Conservation (phyloP, 53 echinoderm and acorn worm species). For the Echinometra lucunter region DNA sequence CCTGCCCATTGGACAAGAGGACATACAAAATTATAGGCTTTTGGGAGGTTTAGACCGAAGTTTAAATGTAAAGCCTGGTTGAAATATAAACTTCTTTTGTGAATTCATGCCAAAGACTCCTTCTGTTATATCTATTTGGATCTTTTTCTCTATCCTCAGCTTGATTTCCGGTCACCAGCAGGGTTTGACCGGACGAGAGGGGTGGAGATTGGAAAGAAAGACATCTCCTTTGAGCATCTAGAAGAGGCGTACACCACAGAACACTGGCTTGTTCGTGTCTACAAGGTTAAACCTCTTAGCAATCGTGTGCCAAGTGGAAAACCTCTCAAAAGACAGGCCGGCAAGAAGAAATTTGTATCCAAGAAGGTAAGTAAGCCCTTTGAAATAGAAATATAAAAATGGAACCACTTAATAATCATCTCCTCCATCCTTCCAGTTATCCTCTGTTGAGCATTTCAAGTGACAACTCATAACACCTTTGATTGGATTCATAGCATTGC, state of each 20-base stretch:
- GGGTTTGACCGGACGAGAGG: slow-evolving; percentile 96
- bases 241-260: slow-evolving; percentile 97
- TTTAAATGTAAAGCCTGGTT: no score
- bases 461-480: no score
- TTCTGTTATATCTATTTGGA: neutral
- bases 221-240: slow-evolving; percentile 89
- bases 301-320: slow-evolving; percentile 73
- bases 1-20: no score
- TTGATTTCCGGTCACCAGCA: slow-evolving; percentile 93
- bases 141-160: slow-evolving; percentile 62
- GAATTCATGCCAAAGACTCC: no score
- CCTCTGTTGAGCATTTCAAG: no score
- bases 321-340: slow-evolving; percentile 61
- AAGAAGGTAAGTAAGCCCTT: slow-evolving; percentile 76
- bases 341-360: slow-evolving; percentile 80
- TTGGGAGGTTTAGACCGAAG: no score
- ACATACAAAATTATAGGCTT: no score
- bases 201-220: slow-evolving; percentile 98
- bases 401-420: neutral
- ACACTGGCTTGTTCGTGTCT: slow-evolving; percentile 96
- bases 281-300: slow-evolving; percentile 85
- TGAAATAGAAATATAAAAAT: neutral
- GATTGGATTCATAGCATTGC: no score
- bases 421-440: no score
- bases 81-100: no score